A percentile compares a stretch with the other conserved stretches of the same genome.
phyloP scores from a whole-genome alignment of 2,888 invertebrate species.

The Melieria picta region DNA sequence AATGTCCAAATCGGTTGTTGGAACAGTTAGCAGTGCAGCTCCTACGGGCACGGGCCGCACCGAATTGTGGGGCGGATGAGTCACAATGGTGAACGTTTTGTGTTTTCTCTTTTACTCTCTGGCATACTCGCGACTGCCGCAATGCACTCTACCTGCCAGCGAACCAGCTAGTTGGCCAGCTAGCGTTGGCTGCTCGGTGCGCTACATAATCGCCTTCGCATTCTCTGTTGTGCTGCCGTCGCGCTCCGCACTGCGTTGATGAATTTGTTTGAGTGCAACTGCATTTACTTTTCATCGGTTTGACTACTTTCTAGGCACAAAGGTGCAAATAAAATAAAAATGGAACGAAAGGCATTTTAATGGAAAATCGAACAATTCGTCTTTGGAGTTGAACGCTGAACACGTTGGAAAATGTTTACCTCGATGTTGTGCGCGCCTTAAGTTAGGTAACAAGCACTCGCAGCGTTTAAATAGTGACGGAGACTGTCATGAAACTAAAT shows the following conservation, averaged over 20 bases:
- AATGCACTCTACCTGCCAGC: no score
- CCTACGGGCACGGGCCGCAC: background rate
- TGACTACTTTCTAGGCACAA: constrained; percentile 3
- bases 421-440: no score
- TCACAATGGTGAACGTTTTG: constrained; percentile 52
- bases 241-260: constrained; percentile 43
- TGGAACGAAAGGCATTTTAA: no score
- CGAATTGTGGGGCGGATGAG: constrained; percentile 59
- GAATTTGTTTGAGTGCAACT: constrained; percentile 16
- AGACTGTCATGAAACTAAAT: no score
- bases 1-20: constrained; percentile 1
- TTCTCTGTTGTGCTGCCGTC: constrained; percentile 1
- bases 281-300: background rate
- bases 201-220: constrained; percentile 16
- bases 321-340: no score
- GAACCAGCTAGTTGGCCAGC: background rate
- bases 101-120: constrained; percentile 37
- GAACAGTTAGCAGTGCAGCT: constrained; percentile 2
- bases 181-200: constrained; percentile 16
- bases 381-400: no score
- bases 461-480: no score
- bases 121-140: background rate
- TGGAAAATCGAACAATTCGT: no score
- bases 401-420: no score
- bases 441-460: no score